Evolutionary conservation across 1,140 invertebrate genomes (phyloP).

Genomic region (Drosophila gunungcola): DNA sequence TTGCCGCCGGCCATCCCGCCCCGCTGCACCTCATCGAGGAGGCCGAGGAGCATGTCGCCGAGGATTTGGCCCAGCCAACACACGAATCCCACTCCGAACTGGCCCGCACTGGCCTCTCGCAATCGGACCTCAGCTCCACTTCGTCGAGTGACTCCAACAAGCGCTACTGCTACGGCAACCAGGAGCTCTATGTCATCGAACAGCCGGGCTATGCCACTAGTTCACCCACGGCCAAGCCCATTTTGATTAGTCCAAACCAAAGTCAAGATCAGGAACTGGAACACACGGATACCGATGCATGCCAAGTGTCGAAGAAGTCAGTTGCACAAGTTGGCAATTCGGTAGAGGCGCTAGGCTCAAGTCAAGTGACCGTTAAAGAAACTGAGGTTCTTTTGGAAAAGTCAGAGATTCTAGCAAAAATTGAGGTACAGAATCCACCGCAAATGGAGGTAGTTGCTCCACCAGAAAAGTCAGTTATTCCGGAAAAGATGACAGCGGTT

Average conservation of each 20-base stretch:
- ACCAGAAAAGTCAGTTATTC: background rate
- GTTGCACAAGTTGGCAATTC: background rate
- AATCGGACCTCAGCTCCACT: slow-evolving; percentile 90
- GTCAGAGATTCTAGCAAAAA: too few species aligned
- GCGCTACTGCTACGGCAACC: slow-evolving; percentile 91
- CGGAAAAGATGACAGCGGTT: background rate
- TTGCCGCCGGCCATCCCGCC: slow-evolving; percentile 78
- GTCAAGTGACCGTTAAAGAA: background rate
- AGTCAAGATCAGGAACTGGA: slow-evolving; percentile 21
- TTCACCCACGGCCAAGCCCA: slow-evolving; percentile 55
- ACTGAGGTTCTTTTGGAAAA: background rate
- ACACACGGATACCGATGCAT: background rate
- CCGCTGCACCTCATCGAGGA: slow-evolving; percentile 81
- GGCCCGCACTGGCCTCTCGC: slow-evolving; percentile 89
- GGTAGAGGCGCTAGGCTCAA: background rate
- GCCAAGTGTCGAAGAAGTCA: background rate
- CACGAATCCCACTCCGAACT: slow-evolving; percentile 54
- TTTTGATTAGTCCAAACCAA: slow-evolving; percentile 13
- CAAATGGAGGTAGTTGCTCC: background rate
- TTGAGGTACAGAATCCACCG: background rate
- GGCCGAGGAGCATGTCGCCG: slow-evolving; percentile 70
- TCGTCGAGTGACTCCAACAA: slow-evolving; percentile 89
- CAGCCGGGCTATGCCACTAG: slow-evolving; percentile 87
- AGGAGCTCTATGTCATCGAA: slow-evolving; percentile 90
- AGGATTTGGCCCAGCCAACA: slow-evolving; percentile 77